Base-by-base conservation (phyloP, 1,140 invertebrate genomes). In the Drosophila persimilis region DNA sequence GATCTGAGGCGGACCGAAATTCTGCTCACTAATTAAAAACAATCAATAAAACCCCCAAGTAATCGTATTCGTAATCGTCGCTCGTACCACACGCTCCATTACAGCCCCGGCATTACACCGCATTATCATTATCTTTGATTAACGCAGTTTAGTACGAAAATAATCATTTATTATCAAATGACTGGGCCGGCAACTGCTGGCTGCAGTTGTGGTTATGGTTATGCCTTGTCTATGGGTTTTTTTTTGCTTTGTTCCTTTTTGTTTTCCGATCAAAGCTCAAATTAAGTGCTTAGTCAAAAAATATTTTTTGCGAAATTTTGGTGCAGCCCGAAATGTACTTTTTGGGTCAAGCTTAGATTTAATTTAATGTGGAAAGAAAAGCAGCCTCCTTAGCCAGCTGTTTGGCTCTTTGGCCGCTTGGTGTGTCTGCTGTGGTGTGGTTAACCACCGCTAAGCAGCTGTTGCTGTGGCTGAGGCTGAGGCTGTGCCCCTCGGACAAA, bases 291-390 rank as follows among this genome's bases (percentile, higher is more conserved):
- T 83, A 84, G 51, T 55, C 73, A 59, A 72, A 80, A 59, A 22
- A 47, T 26, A 54, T 64, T 73, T 62, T 80, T 85, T 85, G 63
- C 75, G 47, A 43, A 41, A 50, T 64, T 39, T 46, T 64, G 31
- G 29, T 31, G 31, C 31, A 3, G 31, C 31, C 31, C 0, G 8
- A 31, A 31, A 31, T 31, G 31, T 31, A 31, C 54, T 45, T 78
- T 84, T 84, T 84, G 80, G 80, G 80, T 85, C 81, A 85, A 85
- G 80, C 80, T 86, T 85, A 80, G 77, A 86, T 85, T 85, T 85
- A 80, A 85, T 86, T 85, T 80, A 80, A 64, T 85, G 62, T 73
- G 54, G 54, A 53, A 29, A 15, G 50, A 29, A 41, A 44, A 57
- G 59, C 59, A 22, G 20, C 17, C 20, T 35, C 57, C n/a, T 41